Percentiles rank a stretch among this genome's conserved stretches.
These are phyloP conservation scores for Hecatera dysodea DNA, from an alignment of 2,888 invertebrate genomes.

Conservation along the genomic window DNA sequence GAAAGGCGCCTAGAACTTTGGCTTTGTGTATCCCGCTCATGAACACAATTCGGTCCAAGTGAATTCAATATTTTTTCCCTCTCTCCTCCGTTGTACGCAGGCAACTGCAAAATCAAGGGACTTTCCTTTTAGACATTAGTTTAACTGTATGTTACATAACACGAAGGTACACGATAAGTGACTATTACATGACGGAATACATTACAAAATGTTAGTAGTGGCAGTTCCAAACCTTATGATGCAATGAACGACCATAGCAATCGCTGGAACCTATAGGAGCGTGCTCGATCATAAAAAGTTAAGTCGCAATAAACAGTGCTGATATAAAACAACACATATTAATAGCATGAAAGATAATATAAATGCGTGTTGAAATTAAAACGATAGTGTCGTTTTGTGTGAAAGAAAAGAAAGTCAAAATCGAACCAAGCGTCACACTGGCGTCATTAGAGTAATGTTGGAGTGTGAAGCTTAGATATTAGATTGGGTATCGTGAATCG, in stretches of 20 bases:
- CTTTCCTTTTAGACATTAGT: constrained; percentile 36
- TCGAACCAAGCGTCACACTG: constrained; percentile 6
- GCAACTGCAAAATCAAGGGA: constrained; percentile 17
- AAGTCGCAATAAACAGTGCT: constrained; percentile 42
- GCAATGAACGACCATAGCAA: constrained; percentile 55
- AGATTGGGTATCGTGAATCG: constrained; percentile 65
- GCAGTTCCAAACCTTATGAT: constrained; percentile 53
- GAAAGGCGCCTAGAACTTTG: constrained; percentile 10
- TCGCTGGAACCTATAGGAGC: constrained; percentile 35
- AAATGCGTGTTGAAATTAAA: constrained; percentile 50
- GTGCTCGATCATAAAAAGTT: constrained; percentile 33
- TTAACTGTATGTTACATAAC: constrained; percentile 47
- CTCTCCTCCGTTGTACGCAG: constrained; percentile 17
- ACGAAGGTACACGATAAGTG: constrained; percentile 48
- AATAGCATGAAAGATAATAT: constrained; percentile 47
- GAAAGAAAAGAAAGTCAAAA: constrained; percentile 36
- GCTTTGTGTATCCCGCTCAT: constrained; percentile 2
- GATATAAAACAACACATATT: constrained; percentile 53
- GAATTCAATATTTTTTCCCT: constrained; percentile 9
- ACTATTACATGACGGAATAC: constrained; percentile 61
- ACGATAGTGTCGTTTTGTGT: constrained; percentile 29
- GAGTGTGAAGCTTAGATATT: constrained; percentile 52
- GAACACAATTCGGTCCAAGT: constrained; percentile 22
- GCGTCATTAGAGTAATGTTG: constrained; percentile 47
- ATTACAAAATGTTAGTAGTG: constrained; percentile 60